phyloP scores from a whole-genome alignment of 2,888 invertebrate genomes.

The Plutella xylostella region DNA sequence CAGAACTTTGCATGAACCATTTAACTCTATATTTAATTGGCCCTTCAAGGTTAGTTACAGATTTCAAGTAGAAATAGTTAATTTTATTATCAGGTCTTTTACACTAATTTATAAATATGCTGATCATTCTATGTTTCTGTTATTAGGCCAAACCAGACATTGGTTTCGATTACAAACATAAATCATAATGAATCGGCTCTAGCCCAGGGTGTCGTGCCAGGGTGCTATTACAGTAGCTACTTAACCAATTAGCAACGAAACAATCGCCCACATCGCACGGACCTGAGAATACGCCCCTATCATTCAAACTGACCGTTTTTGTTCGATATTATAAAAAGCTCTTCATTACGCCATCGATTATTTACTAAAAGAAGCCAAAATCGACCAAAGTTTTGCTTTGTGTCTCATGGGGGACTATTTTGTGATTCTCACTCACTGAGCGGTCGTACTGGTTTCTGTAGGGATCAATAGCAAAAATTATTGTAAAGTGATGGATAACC shows the following conservation, averaged over 20 bases:
- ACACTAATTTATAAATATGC: no score
- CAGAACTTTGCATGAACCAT: no score
- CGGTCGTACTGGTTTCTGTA: no score
- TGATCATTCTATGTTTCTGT: no score
- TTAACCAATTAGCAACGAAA: constrained; percentile 66
- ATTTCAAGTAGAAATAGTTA: no score
- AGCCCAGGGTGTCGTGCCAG: constrained; percentile 42
- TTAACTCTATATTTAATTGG: no score
- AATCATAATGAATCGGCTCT: not conserved
- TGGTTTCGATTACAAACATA: not conserved
- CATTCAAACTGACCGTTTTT: constrained; percentile 43
- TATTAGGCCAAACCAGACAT: no score
- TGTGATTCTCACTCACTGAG: no score
- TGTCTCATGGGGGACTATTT: constrained; percentile 62
- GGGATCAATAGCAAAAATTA: no score
- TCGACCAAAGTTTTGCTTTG: constrained; percentile 27
- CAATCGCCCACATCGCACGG: constrained; percentile 49
- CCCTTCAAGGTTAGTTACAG: no score
- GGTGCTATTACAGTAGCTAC: constrained; percentile 55
- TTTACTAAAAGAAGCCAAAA: constrained; percentile 45
- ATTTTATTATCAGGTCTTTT: no score
- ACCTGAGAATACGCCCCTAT: constrained; percentile 65
- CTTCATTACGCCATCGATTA: constrained; percentile 50
- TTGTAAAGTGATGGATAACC: no score
- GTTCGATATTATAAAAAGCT: constrained; percentile 58